phyloP scores from a whole-genome alignment of 2,797 vertebrate species.

The Enteromius afrohamiltoni region DNA sequence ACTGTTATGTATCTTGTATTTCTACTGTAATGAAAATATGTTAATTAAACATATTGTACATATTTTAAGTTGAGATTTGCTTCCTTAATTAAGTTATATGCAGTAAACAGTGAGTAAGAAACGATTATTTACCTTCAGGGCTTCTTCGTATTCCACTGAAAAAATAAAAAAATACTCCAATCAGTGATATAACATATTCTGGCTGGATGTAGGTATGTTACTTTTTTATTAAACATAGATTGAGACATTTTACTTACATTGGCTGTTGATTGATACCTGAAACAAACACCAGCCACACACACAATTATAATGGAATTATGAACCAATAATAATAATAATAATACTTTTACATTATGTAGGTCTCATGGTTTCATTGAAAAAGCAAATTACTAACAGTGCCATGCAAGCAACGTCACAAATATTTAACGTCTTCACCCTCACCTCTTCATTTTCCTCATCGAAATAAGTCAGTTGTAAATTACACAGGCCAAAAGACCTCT shows the following conservation, averaged over 20 bases:
- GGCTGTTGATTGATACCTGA: slow-evolving; percentile 92
- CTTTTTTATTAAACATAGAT: background rate
- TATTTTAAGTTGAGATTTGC: background rate
- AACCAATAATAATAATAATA: background rate
- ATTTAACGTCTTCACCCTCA: slow-evolving; percentile 66
- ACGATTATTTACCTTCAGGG: slow-evolving; percentile 84
- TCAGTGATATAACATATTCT: background rate
- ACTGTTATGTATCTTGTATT: background rate
- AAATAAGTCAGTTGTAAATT: slow-evolving; percentile 91
- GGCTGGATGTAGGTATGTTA: background rate
- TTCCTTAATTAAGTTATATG: background rate
- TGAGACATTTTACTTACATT: slow-evolving; percentile 77
- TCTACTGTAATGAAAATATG: background rate
- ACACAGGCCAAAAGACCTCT: slow-evolving; percentile 89
- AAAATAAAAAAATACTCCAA: background rate
- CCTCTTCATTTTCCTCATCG: slow-evolving; percentile 95
- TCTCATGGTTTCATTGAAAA: background rate
- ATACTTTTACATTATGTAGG: background rate
- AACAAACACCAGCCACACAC: slow-evolving; percentile 58
- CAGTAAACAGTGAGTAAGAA: background rate
- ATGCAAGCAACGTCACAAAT: background rate
- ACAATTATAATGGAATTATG: background rate
- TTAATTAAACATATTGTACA: background rate
- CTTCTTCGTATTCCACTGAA: slow-evolving; percentile 94
- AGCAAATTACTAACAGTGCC: background rate